Conservation (phyloP, 2,888 invertebrate species). For the Tuberolachnus salignus region DNA sequence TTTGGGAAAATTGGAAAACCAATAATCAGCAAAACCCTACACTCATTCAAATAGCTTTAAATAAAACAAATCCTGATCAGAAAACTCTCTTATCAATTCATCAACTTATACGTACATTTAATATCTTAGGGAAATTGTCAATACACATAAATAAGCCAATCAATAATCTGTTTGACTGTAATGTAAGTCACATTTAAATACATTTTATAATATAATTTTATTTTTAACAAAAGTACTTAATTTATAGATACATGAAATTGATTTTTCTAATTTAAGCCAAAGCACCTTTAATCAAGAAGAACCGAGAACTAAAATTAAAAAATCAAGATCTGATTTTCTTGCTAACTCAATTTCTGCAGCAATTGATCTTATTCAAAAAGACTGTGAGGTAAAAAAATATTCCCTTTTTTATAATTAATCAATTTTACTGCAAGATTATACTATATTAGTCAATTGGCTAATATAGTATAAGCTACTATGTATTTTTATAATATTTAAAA, state of each 20-base stretch:
- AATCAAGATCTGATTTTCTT: constrained; percentile 33
- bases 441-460: no score
- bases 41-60: constrained; percentile 78
- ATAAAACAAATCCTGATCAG: constrained; percentile 76
- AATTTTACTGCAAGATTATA: no score
- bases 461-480: no score
- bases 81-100: constrained; percentile 80
- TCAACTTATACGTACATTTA: constrained; percentile 77
- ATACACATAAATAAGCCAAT: constrained; percentile 76
- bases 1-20: constrained; percentile 62
- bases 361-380: constrained; percentile 45
- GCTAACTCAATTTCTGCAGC: constrained; percentile 28
- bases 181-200: constrained; percentile 63
- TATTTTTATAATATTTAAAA: no score
- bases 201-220: not conserved
- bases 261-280: constrained; percentile 47
- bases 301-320: constrained; percentile 43
- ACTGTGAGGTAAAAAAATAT: constrained; percentile 34
- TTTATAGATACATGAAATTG: constrained; percentile 30
- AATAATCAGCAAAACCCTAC: constrained; percentile 61
- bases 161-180: constrained; percentile 78
- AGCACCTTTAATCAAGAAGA: constrained; percentile 36
- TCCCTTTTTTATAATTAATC: no score
- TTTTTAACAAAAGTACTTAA: constrained; percentile 3
- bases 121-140: constrained; percentile 79